Percentiles rank a stretch among this genome's conserved stretches.
These are phyloP conservation scores for Dicycla oo DNA, from an alignment of 2,888 invertebrate genomes.

Conservation along the genomic window DNA sequence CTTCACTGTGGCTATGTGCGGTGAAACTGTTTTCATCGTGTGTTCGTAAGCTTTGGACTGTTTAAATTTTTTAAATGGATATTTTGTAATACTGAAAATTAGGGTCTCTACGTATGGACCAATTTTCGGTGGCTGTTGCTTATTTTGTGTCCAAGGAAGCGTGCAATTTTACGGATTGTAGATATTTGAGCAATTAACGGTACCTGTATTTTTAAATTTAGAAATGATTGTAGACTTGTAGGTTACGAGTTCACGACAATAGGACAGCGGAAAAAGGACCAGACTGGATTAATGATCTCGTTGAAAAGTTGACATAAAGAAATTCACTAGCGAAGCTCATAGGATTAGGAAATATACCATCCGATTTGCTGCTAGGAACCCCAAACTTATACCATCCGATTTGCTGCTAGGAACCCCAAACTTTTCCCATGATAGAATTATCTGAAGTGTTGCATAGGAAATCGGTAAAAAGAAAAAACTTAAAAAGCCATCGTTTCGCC, in stretches of 20 bases:
- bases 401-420: slow-evolving; percentile 4
- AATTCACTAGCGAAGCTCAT: slow-evolving; percentile 1
- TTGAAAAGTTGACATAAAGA: slow-evolving; percentile 15
- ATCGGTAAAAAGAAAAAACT: slow-evolving; percentile 28
- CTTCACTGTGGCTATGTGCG: slow-evolving; percentile 40
- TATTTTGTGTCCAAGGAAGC: neutral
- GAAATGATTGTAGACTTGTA: neutral
- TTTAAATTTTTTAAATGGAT: too few relatives aligned
- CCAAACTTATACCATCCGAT: slow-evolving; percentile 11
- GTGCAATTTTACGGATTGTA: neutral
- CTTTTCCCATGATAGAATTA: slow-evolving; percentile 17
- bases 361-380: slow-evolving; percentile 1
- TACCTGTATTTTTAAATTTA: neutral
- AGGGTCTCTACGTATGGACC: too few relatives aligned
- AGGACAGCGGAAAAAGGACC: neutral
- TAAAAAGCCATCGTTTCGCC: neutral
- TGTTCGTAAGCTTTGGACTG: too few relatives aligned
- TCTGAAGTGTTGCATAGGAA: slow-evolving; percentile 20
- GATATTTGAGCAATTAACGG: neutral
- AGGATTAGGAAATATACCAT: neutral
- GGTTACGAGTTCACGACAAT: neutral
- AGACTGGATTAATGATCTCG: slow-evolving; percentile 2
- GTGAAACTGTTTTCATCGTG: slow-evolving; percentile 12
- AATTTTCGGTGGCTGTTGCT: neutral
- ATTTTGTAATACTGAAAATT: neutral